A percentile compares a stretch with the other conserved stretches of the same genome.
Evolutionary conservation across 2,888 invertebrate genomes (phyloP).

Genomic region (Tenthredo notha): DNA sequence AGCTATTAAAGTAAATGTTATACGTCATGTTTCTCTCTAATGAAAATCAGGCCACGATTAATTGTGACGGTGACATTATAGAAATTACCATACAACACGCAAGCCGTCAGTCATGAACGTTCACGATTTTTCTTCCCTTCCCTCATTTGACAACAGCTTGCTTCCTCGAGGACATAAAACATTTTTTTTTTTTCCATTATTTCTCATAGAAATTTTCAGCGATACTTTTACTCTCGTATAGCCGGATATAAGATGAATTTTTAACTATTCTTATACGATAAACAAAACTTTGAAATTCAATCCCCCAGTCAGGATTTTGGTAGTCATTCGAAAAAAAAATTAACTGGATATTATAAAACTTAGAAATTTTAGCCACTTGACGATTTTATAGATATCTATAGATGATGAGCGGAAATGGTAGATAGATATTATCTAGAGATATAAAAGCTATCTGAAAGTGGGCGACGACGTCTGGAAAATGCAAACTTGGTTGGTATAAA

Average conservation of each 20-base stretch:
- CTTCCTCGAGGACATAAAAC: not conserved
- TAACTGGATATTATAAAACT: conserved; percentile 40
- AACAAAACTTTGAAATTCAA: not conserved
- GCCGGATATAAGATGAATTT: not conserved
- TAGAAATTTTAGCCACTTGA: conserved; percentile 1
- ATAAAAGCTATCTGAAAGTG: not conserved
- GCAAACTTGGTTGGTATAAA: conserved; percentile 65
- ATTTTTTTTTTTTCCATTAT: not conserved
- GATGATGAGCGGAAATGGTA: not conserved
- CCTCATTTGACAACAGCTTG: not conserved
- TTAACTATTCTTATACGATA: not conserved
- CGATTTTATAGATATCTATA: not conserved
- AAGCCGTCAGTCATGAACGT: not conserved
- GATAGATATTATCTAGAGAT: conserved; percentile 19
- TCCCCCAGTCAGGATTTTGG: not conserved
- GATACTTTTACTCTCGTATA: not conserved
- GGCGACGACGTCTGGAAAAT: conserved; percentile 26
- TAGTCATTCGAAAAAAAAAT: conserved; percentile 22
- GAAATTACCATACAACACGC: conserved; percentile 33
- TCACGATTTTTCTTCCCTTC: not conserved
- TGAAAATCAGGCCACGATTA: conserved; percentile 32
- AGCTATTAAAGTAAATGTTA: conserved; percentile 26
- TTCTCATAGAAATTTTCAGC: not conserved
- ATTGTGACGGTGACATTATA: conserved; percentile 24
- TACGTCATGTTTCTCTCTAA: conserved; percentile 24